These are phyloP conservation scores for Cryptus viduatorius DNA, from an alignment of 2,888 invertebrate species.

Conservation along the genomic window DNA sequence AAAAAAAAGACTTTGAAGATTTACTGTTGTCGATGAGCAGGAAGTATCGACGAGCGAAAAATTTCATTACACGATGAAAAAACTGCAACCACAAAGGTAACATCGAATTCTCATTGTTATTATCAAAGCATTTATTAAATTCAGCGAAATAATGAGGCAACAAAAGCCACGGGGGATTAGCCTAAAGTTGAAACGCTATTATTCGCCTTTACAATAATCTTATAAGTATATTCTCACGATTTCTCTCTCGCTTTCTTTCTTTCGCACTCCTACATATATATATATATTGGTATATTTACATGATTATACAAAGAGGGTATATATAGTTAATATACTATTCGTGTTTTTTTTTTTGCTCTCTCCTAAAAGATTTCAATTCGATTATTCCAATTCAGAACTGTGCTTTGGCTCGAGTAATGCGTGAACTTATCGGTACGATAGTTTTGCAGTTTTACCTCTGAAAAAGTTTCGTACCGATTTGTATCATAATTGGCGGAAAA, in stretches of 20 bases:
- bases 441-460: neutral
- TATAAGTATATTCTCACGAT: conserved; percentile 56
- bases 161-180: conserved; percentile 72
- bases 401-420: conserved; percentile 59
- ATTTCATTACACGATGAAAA: neutral
- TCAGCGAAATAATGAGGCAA: conserved; percentile 75
- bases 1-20: neutral
- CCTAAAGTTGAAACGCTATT: conserved; percentile 66
- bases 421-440: conserved; percentile 47
- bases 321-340: conserved; percentile 30
- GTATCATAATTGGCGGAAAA: conserved; percentile 44
- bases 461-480: conserved; percentile 8
- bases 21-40: neutral
- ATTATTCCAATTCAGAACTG: conserved; percentile 56
- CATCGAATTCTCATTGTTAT: conserved; percentile 64
- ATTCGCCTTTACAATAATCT: conserved; percentile 43
- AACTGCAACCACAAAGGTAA: neutral
- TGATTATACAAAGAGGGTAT: conserved; percentile 64
- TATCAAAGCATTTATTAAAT: conserved; percentile 80
- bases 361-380: conserved; percentile 45
- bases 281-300: conserved; percentile 59
- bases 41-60: neutral
- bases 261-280: conserved; percentile 35
- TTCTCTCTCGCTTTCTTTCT: conserved; percentile 34
- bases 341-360: neutral